Evolutionary conservation across 2,113 vertebrate genomes (phyloP).

Genomic region (Willisornis vidua): DNA sequence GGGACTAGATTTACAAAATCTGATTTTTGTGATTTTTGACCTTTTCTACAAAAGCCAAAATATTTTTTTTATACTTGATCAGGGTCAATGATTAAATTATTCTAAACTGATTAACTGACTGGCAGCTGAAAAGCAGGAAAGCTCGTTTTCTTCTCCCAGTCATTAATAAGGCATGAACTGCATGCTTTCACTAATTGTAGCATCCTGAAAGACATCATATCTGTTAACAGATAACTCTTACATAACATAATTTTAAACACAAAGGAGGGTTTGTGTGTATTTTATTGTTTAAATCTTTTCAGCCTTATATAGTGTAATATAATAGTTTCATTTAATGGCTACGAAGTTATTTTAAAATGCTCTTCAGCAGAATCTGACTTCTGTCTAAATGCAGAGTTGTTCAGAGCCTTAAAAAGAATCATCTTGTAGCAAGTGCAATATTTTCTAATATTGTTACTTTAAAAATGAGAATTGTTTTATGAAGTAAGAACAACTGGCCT

Average conservation of each 20-base stretch:
- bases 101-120: background rate
- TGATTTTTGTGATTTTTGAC: background rate
- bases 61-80: background rate
- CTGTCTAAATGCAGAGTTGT: background rate
- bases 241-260: background rate
- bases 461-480: background rate
- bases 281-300: background rate
- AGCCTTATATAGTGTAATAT: background rate
- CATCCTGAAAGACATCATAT: background rate
- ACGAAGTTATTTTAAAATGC: background rate
- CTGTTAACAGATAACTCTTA: background rate
- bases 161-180: background rate
- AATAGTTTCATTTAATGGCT: background rate
- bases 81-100: constrained; percentile 1
- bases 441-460: background rate
- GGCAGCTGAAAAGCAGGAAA: background rate
- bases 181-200: background rate
- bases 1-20: background rate
- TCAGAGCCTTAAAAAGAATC: background rate
- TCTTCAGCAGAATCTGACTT: background rate
- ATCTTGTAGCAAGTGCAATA: background rate
- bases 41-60: background rate
- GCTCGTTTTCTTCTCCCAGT: constrained; percentile 7
- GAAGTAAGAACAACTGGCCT: background rate
- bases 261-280: background rate